phyloP scores from a whole-genome alignment of 1,140 invertebrate species.

The Lithobius niger region DNA sequence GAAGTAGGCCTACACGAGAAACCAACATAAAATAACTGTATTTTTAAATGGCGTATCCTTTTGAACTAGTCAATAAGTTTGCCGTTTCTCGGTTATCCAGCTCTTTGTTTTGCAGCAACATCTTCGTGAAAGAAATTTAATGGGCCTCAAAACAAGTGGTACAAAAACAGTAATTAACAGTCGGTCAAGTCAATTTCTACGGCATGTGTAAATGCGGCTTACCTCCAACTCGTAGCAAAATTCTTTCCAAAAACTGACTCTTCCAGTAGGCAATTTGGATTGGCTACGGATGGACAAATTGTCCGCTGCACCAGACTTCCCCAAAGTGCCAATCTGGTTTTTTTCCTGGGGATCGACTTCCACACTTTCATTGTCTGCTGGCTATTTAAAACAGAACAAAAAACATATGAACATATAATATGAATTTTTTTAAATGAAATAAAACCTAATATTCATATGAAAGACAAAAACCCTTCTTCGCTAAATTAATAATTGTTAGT shows the following conservation, averaged over 20 bases:
- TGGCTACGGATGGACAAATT: conserved; percentile 10
- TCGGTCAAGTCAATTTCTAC: too few relatives aligned
- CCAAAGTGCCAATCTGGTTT: neutral
- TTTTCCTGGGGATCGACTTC: neutral
- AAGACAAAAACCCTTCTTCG: too few relatives aligned
- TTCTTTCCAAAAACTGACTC: conserved; percentile 9
- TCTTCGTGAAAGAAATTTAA: neutral
- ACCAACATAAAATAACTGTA: too few relatives aligned
- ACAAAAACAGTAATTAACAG: neutral
- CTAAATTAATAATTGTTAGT: too few relatives aligned
- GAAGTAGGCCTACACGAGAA: too few relatives aligned
- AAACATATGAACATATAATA: too few relatives aligned
- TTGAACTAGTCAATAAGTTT: neutral
- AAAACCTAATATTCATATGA: too few relatives aligned
- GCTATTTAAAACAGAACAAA: conserved; percentile 6
- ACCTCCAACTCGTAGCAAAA: conserved; percentile 10
- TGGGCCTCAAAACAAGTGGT: neutral
- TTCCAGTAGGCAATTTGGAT: conserved; percentile 6
- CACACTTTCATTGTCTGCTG: conserved; percentile 10
- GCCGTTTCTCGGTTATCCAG: neutral
- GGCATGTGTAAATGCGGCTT: too few relatives aligned
- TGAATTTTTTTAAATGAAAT: too few relatives aligned
- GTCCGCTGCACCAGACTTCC: too few relatives aligned
- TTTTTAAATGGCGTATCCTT: neutral
- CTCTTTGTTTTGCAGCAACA: neutral